These are phyloP conservation scores for Brachionus paranguensis DNA, from an alignment of 1,140 invertebrate genomes.

Conservation along the genomic window DNA sequence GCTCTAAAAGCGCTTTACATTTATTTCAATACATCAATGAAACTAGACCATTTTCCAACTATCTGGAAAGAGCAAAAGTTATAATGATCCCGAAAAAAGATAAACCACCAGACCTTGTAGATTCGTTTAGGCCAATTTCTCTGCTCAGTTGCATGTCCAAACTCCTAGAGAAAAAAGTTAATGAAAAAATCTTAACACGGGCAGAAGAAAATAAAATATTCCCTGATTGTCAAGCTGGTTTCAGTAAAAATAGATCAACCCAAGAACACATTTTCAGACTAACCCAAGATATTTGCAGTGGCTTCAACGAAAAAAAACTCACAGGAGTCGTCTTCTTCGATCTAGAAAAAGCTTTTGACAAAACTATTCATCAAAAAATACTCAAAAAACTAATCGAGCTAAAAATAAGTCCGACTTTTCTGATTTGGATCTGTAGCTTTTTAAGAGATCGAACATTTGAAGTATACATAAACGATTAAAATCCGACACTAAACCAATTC, in stretches of 20 bases:
- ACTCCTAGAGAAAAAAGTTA: not conserved
- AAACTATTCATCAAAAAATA: too few relatives aligned
- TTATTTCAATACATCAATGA: not conserved
- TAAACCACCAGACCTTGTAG: not conserved
- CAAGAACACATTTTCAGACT: too few relatives aligned
- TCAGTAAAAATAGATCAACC: not conserved
- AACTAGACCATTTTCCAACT: not conserved
- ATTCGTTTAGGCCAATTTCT: not conserved
- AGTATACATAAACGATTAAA: not conserved
- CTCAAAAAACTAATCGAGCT: not conserved
- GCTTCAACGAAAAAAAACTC: not conserved
- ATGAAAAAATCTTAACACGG: not conserved
- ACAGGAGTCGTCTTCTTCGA: too few relatives aligned
- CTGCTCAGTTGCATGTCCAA: not conserved
- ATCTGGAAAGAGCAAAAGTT: not conserved
- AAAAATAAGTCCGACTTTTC: not conserved
- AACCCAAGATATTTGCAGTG: not conserved
- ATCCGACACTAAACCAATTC: not conserved
- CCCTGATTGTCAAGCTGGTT: not conserved
- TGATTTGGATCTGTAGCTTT: not conserved
- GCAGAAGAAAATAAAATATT: not conserved
- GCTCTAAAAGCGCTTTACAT: not conserved
- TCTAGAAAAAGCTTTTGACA: too few relatives aligned
- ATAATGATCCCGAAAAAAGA: not conserved
- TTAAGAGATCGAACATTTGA: not conserved